Base-by-base conservation (phyloP, 2,113 vertebrate genomes). In the Leiothrix lutea region DNA sequence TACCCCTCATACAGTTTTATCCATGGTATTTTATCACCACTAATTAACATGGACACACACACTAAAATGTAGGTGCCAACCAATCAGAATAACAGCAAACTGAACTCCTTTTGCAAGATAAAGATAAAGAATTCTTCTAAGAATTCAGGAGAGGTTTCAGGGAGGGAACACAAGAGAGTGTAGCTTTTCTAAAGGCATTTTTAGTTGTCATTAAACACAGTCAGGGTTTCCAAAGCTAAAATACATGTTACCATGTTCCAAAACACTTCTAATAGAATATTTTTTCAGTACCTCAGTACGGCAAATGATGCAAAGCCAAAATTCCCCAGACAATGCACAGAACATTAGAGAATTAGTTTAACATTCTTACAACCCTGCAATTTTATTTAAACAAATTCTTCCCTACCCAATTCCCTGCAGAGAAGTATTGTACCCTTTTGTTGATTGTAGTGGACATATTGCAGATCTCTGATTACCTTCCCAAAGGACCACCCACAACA, bases 401-500 rank as follows among this genome's bases (percentile, higher is more conserved):
- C 94, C 91, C 72, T 94, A 73, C 48, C 75, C 81, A 94, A 36
- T 96, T 98, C 97, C 98, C 97, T 38, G 90, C 92, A 97, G 98
- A 98, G 97, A 85, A 90, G 71, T 75, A 95, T 97, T 98, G 97
- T 97, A 86, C 93, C 96, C 96, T 97, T 97, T 94, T 98, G 97
- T 97, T 98, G 97, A 98, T 98, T 97, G 98, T 97, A 97, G 96
- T 98, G 98, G 98, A 98, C 98, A 97, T 98, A 98, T 96, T 98
- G 98, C 98, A 98, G 98, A 98, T 97, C 97, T 98, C 97, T 50
- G 66, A 92, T 96, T 97, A 97, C 97, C 96, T 97, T 98, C 98
- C 98, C 95, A 97, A 91, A 80, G 97, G 98, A 98, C 98, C 98
- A 98, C 99, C 98, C 98, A 99, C 98, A 98, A 99, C 98, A 99